Evolutionary conservation across 2,888 invertebrate species (phyloP), one percentile per base, ranked within the genome.

Genomic region (Melanostoma mellinum): DNA sequence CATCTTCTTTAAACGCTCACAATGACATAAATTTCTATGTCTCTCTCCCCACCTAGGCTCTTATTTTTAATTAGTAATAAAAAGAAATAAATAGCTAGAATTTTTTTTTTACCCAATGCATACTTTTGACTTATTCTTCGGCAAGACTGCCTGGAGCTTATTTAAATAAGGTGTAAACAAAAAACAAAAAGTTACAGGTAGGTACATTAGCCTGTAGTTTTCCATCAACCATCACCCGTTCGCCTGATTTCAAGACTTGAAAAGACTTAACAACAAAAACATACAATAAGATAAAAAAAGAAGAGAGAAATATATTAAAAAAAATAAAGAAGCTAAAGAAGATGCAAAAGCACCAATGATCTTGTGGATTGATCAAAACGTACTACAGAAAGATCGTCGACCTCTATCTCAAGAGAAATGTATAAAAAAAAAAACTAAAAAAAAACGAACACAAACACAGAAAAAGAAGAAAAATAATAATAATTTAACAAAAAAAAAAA

Each of bases 311-410:
- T 69, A 10, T 50, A 33, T 63, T 46, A 56, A 38, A 42, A 65
- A 69, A 40, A 68, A n/a, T n/a, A 73, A 63, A 73, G 68, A 77
- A 78, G 74, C 72, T 67, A 60, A 53, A 69, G 44, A 78, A 68
- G 63, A 74, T 78, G 63, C 73, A 73, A 77, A 71, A 58, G 56
- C 72, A 77, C 68, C 73, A 69, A 63, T 69, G 73, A 77, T 74
- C 63, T 73, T 58, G 58, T 56, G 46, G 73, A 77, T 69, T 78
- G 69, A 55, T 74, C 55, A 65, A 77, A 82, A 78, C 69, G 58
- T 55, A 82, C 63, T 67, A 73, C 72, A 73, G 65, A 77, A 60
- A 74, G 82, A 82, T 65, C 82, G 44, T 74, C 74, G 78, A 82
- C 77, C 78, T 78, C 82, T 58, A 82, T 82, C 73, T 63, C 35